phyloP scores from a whole-genome alignment of 2,888 invertebrate species.

The Polydesmus complanatus region DNA sequence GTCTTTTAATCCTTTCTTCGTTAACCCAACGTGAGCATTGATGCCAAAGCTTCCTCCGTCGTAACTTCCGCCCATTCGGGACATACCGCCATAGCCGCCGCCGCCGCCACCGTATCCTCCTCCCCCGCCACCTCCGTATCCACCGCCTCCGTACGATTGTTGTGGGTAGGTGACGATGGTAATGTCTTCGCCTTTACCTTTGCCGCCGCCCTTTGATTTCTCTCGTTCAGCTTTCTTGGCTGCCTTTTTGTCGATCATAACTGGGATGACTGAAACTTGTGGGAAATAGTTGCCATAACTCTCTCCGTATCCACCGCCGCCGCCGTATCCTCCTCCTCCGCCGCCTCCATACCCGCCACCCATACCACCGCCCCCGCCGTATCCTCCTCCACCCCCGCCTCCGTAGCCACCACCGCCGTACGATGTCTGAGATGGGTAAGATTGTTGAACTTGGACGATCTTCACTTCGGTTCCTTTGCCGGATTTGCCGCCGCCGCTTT shows the following conservation, averaged over 20 bases:
- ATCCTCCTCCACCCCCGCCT: conserved; percentile 10
- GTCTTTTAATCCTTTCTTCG: conserved; percentile 13
- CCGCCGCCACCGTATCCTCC: conserved; percentile 9
- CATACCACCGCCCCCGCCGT: neutral
- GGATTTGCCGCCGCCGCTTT: neutral
- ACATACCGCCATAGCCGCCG: conserved; percentile 7
- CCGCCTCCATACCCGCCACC: conserved; percentile 12
- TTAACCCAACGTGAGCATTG: conserved; percentile 13
- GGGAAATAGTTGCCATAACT: conserved; percentile 14
- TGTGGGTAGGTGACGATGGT: conserved; percentile 13
- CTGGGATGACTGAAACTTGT: conserved; percentile 12
- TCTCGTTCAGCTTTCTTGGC: conserved; percentile 3
- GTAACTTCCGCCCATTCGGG: neutral
- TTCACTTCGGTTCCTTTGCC: conserved; percentile 11
- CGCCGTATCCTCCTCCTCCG: conserved; percentile 8
- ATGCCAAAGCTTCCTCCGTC: conserved; percentile 14
- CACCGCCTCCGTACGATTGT: conserved; percentile 10
- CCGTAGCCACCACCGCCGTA: conserved; percentile 7
- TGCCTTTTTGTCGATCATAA: conserved; percentile 15
- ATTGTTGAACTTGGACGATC: conserved; percentile 12
- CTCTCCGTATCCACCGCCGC: conserved; percentile 7
- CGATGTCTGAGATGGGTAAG: conserved; percentile 3
- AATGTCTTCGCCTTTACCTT: conserved; percentile 11
- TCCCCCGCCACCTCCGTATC: conserved; percentile 6
- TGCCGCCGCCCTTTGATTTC: conserved; percentile 2